Evolutionary conservation across 2,888 invertebrate species (phyloP).

Genomic region (Pomacea canaliculata): DNA sequence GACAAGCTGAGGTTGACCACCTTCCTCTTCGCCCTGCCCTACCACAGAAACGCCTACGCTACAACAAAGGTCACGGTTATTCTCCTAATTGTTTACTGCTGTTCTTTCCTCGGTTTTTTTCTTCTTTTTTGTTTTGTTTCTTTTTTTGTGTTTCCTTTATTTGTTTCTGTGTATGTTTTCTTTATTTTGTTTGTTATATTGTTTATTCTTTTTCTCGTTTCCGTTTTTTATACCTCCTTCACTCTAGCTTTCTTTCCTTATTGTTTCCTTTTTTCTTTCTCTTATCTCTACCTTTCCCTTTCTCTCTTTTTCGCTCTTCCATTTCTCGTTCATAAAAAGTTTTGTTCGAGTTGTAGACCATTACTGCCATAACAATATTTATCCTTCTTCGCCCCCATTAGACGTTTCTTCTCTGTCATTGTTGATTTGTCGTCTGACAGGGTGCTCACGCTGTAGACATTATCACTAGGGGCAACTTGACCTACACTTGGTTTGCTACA

Average conservation of each 20-base stretch:
- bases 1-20: conserved; percentile 43
- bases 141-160: not conserved
- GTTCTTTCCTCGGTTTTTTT: not conserved
- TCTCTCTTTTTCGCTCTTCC: too few relatives aligned
- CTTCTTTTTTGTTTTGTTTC: not conserved
- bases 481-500: conserved; percentile 39
- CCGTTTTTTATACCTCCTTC: too few relatives aligned
- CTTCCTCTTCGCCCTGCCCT: conserved; percentile 60
- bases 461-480: conserved; percentile 27
- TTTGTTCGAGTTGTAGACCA: too few relatives aligned
- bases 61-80: conserved; percentile 44
- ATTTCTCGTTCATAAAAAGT: too few relatives aligned
- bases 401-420: not conserved
- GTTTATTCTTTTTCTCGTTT: too few relatives aligned
- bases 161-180: not conserved
- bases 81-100: not conserved
- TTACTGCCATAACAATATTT: not conserved
- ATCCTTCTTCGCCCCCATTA: not conserved
- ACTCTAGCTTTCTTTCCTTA: too few relatives aligned
- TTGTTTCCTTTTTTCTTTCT: too few relatives aligned
- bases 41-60: conserved; percentile 56
- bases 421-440: conserved; percentile 15
- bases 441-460: conserved; percentile 38
- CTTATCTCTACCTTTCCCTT: too few relatives aligned
- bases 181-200: too few relatives aligned